Evolutionary conservation across 2,113 vertebrate genomes (phyloP), one percentile per base, ranked within the genome.

Genomic region (Seriola aureovittata): DNA sequence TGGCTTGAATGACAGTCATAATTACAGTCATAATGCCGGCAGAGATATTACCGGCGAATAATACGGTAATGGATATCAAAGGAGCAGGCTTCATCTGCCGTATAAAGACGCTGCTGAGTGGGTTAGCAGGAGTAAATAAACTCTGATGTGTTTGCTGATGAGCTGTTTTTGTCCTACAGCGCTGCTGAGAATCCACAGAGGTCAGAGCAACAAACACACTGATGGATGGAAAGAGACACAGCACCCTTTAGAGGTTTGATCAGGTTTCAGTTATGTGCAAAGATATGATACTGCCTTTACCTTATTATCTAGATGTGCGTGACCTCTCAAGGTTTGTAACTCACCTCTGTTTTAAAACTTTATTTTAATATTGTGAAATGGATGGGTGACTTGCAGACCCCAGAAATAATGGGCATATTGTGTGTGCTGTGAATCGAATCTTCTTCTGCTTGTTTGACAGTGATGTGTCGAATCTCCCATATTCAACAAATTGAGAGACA

Each of bases 1-100:
- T 17, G 52, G 85, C 77, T 86, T 86, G 90, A 93, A 88, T 87
- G 92, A 82, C 90, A 91, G 85, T 85, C 69, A 75, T 91, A 91
- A 94, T 91, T 89, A 78, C 75, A 82, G 80, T 75, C 89, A 82
- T 91, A 86, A 93, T 81, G 59, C 81, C 65, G 81, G 78, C 79
- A 25, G 84, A 88, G 90, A 89, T 76, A 86, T 91, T 88, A 90
- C 78, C 1, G 34, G 78, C 5, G 67, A 92, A 91, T 88, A 86
- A 88, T 68, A 62, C 25, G 48, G 85, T 86, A 87, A 90, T 91
- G 85, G 86, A 85, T 88, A 86, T 85, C 36, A 85, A 57, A 82
- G 84, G 70, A 73, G 75, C 64, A 48, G 71, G 81, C 62, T 83
- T 79, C 74, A 62, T 75, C 75, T 75, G 67, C 84, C 50, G 14